phyloP scores from a whole-genome alignment of 2,113 vertebrate species.

The Xenopus borealis region DNA sequence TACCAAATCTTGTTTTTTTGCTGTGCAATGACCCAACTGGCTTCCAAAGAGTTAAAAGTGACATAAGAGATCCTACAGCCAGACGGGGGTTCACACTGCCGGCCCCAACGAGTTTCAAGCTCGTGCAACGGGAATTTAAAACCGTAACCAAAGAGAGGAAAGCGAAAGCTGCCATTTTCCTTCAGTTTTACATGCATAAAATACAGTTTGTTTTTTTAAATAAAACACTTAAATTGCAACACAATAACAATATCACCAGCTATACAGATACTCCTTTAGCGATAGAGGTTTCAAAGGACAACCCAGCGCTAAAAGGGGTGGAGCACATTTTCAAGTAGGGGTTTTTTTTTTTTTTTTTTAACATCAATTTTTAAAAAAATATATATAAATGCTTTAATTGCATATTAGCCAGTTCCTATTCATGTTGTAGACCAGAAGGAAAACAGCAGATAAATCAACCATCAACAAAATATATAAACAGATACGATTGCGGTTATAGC shows the following conservation, averaged over 20 bases:
- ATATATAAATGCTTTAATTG: slow-evolving; percentile 41
- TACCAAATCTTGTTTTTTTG: slow-evolving; percentile 69
- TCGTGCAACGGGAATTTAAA: slow-evolving; percentile 61
- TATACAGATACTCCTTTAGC: slow-evolving; percentile 55
- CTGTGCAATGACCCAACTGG: slow-evolving; percentile 61
- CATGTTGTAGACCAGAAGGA: slow-evolving; percentile 63
- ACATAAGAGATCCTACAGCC: slow-evolving; percentile 38
- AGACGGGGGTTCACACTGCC: too few relatives aligned
- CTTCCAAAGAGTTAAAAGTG: slow-evolving; percentile 78
- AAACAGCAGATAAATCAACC: slow-evolving; percentile 57
- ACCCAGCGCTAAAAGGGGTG: neutral
- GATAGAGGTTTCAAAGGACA: neutral
- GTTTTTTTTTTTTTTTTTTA: neutral
- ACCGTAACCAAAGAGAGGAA: slow-evolving; percentile 48
- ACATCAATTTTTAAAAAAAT: neutral
- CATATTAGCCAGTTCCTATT: slow-evolving; percentile 50
- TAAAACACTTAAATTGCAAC: slow-evolving; percentile 46
- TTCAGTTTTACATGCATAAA: slow-evolving; percentile 65
- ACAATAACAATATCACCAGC: slow-evolving; percentile 26
- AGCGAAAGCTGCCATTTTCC: slow-evolving; percentile 66
- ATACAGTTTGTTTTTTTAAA: slow-evolving; percentile 57
- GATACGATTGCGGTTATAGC: slow-evolving; percentile 48
- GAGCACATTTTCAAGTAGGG: slow-evolving; percentile 18
- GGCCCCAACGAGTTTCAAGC: neutral
- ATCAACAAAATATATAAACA: slow-evolving; percentile 40